Percentiles rank a stretch among this genome's conserved stretches.
Evolutionary conservation across 2,113 vertebrate genomes (phyloP).

Genomic region (Entosphenus tridentatus): DNA sequence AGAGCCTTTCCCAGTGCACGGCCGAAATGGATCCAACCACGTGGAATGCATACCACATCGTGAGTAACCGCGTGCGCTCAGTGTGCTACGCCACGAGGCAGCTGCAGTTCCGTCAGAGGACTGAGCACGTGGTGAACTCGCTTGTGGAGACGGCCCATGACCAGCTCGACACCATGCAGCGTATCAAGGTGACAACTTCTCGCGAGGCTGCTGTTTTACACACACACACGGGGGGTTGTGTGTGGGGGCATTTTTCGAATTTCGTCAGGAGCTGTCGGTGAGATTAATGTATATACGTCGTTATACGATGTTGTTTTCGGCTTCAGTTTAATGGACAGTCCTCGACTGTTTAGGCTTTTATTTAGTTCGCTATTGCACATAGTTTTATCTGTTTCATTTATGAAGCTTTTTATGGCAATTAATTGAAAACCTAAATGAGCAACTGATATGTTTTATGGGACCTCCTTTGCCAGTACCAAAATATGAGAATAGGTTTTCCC

Average conservation of each 20-base stretch:
- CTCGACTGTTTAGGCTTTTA: not conserved
- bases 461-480: too few species aligned
- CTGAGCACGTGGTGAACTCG: constrained; percentile 32
- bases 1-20: constrained; percentile 37
- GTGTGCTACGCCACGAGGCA: constrained; percentile 42
- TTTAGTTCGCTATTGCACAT: too few species aligned
- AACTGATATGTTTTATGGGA: too few species aligned
- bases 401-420: too few species aligned
- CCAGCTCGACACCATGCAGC: constrained; percentile 35
- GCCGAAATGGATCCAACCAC: constrained; percentile 35
- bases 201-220: not conserved
- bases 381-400: too few species aligned
- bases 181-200: constrained; percentile 25
- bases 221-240: not conserved
- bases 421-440: too few species aligned
- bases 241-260: not conserved
- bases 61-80: constrained; percentile 37
- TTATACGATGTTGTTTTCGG: not conserved
- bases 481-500: too few species aligned
- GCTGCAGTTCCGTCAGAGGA: constrained; percentile 30
- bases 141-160: constrained; percentile 31
- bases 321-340: not conserved
- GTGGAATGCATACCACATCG: constrained; percentile 46
- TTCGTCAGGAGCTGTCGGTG: not conserved
- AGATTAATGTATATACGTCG: not conserved